Base-by-base conservation (phyloP, 2,888 invertebrate genomes). In the Coenonympha arcania region DNA sequence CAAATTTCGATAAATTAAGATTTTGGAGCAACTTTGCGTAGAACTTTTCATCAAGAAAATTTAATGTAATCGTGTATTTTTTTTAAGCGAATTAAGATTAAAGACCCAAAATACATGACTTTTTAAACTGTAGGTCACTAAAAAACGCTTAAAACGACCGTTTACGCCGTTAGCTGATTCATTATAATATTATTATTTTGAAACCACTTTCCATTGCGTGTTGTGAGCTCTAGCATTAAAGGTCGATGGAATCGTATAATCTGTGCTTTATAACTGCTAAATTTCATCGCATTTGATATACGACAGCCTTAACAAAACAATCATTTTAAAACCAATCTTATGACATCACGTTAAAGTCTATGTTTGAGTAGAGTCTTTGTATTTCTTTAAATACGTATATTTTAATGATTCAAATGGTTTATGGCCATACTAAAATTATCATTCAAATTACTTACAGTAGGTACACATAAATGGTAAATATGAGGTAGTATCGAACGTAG, bases 131-230 rank as follows among this genome's bases (percentile, higher is more conserved):
- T n/a, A n/a, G n/a, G n/a, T n/a, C n/a, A n/a, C n/a, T n/a, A n/a
- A n/a, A n/a, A n/a, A n/a, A n/a, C n/a, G n/a, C n/a, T n/a, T n/a
- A n/a, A n/a, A n/a, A n/a, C n/a, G n/a, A n/a, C n/a, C n/a, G n/a
- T n/a, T n/a, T n/a, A n/a, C n/a, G n/a, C n/a, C n/a, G n/a, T n/a
- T n/a, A n/a, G n/a, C n/a, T n/a, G n/a, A n/a, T n/a, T n/a, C n/a
- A n/a, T n/a, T n/a, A n/a, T n/a, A n/a, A n/a, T n/a, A n/a, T n/a
- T n/a, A n/a, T n/a, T n/a, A n/a, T n/a, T n/a, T n/a, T n/a, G n/a
- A n/a, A n/a, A n/a, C n/a, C n/a, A n/a, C n/a, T 50, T 53, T 28
- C 39, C 31, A 43, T 54, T 47, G 47, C 53, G 53, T 54, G 53
- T 40, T 11, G 28, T 40, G 47, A 42, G 26, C 40, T n/a, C n/a